Base-by-base conservation (phyloP, 2,888 invertebrate species). In the Linyphia triangularis region DNA sequence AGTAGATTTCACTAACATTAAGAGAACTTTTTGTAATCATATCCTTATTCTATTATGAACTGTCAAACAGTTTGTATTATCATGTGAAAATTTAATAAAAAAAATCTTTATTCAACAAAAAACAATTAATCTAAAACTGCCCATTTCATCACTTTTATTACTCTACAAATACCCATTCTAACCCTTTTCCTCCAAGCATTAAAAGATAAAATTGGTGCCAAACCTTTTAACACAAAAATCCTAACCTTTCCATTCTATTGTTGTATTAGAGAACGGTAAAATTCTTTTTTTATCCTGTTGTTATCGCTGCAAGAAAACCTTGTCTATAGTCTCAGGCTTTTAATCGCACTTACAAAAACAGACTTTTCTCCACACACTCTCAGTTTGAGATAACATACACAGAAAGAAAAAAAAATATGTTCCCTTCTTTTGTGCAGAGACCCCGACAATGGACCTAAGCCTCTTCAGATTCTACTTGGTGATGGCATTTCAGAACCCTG, bases 261-360 rank as follows among this genome's bases (percentile, higher is more conserved):
- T 73, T 73, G 30, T n/a, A 43, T 10, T 40, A 65, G 33, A 51
- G 26, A 51, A 43, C 73, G 30, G 63, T 37, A 73, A 83, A 70
- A 73, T 28, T 30, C 70, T 70, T 82, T 72, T 82, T 28, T 63
- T 63, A 57, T 51, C 30, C 13, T 22, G 13, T 40, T 24, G 70
- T 73, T 83, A 73, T 83, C 73, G 63, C 43, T 73, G n/a, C 83
- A 30, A 72, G 73, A 69, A 69, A 73, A 69, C 40, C 77, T 24
- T 28, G 40, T 19, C 79, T 43, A 63, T 83, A 63, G 63, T 72
- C 28, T 19, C 65, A 65, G 24, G 57, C 43, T 30, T 40, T 65
- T 83, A 83, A 83, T 73, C 83, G 65, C 51, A 30, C 61, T 63
- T 28, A 51, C 65, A 51, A 73, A 40, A 51, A 51, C 83, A 83